phyloP scores from a whole-genome alignment of 2,113 vertebrate species.

The Smithornis capensis region DNA sequence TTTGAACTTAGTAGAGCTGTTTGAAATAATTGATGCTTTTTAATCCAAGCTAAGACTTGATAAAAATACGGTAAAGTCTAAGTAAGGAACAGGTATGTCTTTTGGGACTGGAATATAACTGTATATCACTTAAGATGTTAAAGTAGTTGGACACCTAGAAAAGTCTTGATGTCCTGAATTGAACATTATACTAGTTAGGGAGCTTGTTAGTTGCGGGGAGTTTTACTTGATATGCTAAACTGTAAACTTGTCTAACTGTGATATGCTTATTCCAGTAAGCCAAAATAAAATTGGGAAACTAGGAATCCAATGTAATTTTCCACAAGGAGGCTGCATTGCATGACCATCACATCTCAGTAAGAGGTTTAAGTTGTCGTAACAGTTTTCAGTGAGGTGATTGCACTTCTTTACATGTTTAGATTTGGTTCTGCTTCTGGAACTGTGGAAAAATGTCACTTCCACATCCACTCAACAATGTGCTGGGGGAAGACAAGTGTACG shows the following conservation, averaged over 20 bases:
- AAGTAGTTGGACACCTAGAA: not conserved
- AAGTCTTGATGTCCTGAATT: not conserved
- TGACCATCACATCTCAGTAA: not conserved
- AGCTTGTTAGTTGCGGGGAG: not conserved
- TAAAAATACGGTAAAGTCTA: not conserved
- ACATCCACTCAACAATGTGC: not conserved
- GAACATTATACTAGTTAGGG: not conserved
- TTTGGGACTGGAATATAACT: not conserved
- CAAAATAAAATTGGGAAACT: not conserved
- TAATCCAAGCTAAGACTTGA: not conserved
- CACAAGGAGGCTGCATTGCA: not conserved
- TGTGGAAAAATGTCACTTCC: not conserved
- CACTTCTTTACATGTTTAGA: not conserved
- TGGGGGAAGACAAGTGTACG: not conserved
- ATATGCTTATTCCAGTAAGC: not conserved
- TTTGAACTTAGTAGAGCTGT: not conserved
- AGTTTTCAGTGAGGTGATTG: not conserved
- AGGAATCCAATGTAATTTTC: not conserved
- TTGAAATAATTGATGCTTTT: not conserved
- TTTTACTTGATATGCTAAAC: not conserved
- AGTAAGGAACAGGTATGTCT: not conserved
- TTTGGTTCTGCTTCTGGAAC: not conserved
- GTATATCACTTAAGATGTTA: rapidly evolving
- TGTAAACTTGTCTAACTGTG: not conserved
- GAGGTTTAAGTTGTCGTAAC: not conserved